Conservation (phyloP, 92 coral and sea anemone species). For the Porites evermanni region DNA sequence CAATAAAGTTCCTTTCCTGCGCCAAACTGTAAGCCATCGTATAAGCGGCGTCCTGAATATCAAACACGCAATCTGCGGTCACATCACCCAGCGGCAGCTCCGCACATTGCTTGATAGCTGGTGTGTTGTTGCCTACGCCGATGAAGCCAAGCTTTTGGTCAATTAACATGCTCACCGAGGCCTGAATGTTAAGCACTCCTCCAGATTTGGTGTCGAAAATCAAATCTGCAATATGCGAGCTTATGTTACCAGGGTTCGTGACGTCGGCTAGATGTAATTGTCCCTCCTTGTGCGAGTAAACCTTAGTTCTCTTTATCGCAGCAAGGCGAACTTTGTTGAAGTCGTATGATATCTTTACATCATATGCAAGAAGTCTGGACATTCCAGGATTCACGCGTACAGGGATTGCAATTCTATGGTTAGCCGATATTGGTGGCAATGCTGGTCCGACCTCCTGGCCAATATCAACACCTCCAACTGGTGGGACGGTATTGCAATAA, state of each 20-base stretch:
- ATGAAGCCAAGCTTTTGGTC: conserved; percentile 44
- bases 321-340: conserved; percentile 35
- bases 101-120: conserved; percentile 12
- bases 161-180: conserved; percentile 49
- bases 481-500: conserved; percentile 72
- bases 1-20: conserved; percentile 31
- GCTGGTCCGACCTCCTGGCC: conserved; percentile 72
- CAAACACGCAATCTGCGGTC: conserved; percentile 61
- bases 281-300: conserved; percentile 47
- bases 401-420: conserved; percentile 45
- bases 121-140: conserved; percentile 20
- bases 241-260: conserved; percentile 15
- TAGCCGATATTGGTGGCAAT: conserved; percentile 36
- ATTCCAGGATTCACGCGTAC: conserved; percentile 60
- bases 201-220: conserved; percentile 34
- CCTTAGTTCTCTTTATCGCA: conserved; percentile 32
- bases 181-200: conserved; percentile 36
- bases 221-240: conserved; percentile 49
- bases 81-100: conserved; percentile 63
- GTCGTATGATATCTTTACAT: conserved; percentile 54
- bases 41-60: conserved; percentile 69
- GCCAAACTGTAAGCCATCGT: conserved; percentile 61
- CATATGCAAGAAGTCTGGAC: conserved; percentile 63
- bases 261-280: conserved; percentile 61
- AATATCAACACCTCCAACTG: conserved; percentile 69